These are phyloP conservation scores for Mya arenaria DNA, from an alignment of 1,140 invertebrate genomes.

Conservation along the genomic window DNA sequence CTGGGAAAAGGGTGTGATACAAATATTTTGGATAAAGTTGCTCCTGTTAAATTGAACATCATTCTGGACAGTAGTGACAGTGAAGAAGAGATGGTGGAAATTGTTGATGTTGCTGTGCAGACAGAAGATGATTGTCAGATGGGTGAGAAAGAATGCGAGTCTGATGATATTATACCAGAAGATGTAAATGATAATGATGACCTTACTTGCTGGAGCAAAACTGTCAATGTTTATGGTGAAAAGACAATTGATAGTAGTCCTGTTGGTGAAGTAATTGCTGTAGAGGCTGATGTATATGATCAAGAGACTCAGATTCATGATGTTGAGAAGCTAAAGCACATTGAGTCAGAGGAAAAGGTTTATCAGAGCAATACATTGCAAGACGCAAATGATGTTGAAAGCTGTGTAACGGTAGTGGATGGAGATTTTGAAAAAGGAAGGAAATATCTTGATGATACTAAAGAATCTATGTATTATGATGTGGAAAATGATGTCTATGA, in stretches of 20 bases:
- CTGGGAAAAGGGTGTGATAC: background rate
- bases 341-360: background rate
- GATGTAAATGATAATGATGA: background rate
- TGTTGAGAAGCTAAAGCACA: background rate
- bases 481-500: background rate
- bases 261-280: too few relatives aligned
- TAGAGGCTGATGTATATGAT: slow-evolving; percentile 10
- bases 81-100: slow-evolving; percentile 21
- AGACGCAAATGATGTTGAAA: background rate
- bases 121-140: background rate
- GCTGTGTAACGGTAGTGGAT: background rate
- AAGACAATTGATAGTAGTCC: too few relatives aligned
- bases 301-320: background rate
- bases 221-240: slow-evolving; percentile 13
- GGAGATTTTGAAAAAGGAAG: background rate
- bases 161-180: background rate
- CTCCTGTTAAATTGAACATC: background rate
- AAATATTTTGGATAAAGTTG: background rate
- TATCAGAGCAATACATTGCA: background rate
- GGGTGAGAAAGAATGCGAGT: too few relatives aligned
- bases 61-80: background rate
- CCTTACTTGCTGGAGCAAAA: background rate
- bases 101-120: slow-evolving; percentile 20
- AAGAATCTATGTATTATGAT: background rate
- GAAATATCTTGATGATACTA: background rate